These are phyloP conservation scores for Spodoptera frugiperda DNA, from an alignment of 1,140 invertebrate species.

Conservation along the genomic window DNA sequence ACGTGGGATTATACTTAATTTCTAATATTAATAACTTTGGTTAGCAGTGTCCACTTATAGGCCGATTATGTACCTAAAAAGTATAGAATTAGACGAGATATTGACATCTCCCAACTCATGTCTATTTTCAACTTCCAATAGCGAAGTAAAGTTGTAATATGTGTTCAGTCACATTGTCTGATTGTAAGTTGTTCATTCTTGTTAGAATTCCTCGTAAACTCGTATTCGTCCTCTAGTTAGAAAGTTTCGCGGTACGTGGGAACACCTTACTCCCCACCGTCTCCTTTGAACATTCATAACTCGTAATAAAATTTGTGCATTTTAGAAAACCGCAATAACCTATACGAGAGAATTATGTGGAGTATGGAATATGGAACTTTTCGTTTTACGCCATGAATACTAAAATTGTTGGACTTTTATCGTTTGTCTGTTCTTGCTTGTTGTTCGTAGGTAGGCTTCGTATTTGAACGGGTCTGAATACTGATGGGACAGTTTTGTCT, in stretches of 20 bases:
- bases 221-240: constrained; percentile 24
- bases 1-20: too few species aligned
- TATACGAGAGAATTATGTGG: constrained; percentile 19
- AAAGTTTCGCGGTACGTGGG: constrained; percentile 19
- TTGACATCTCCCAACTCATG: too few species aligned
- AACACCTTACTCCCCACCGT: constrained; percentile 32
- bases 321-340: constrained; percentile 39
- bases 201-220: constrained; percentile 25
- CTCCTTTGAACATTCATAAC: constrained; percentile 40
- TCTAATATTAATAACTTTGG: too few species aligned
- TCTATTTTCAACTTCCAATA: background rate
- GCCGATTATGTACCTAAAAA: too few species aligned
- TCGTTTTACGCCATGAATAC: constrained; percentile 30
- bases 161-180: constrained; percentile 12
- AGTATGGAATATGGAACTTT: constrained; percentile 33
- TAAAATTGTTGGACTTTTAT: constrained; percentile 35
- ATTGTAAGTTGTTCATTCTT: constrained; percentile 34
- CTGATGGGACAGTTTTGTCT: constrained; percentile 15
- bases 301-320: constrained; percentile 42
- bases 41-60: too few species aligned
- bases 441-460: background rate
- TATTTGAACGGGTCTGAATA: constrained; percentile 1
- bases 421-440: background rate
- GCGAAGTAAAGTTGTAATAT: constrained; percentile 8
- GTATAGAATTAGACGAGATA: too few species aligned